A percentile compares a stretch with the other conserved stretches of the same genome.
phyloP scores from a whole-genome alignment of 1,140 invertebrate species.

The Pseudomyrmex gracilis region DNA sequence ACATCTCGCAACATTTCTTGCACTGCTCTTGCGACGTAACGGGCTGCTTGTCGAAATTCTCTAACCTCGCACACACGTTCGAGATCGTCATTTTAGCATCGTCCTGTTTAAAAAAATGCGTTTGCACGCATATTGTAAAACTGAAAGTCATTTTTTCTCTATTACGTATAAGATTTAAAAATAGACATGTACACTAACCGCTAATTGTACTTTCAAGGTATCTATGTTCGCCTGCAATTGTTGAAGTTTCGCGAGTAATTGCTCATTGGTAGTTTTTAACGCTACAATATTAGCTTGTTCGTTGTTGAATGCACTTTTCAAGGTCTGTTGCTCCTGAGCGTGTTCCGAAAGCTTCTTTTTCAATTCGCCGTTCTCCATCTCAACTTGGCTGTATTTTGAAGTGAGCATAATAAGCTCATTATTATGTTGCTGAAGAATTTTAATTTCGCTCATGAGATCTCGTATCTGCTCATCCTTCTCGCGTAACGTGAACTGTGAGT shows the following conservation, averaged over 20 bases:
- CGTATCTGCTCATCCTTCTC: slow-evolving; percentile 81
- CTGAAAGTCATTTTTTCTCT: neutral
- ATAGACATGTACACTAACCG: slow-evolving; percentile 74
- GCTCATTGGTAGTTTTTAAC: slow-evolving; percentile 78
- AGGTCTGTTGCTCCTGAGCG: slow-evolving; percentile 70
- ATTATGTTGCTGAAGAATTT: slow-evolving; percentile 82
- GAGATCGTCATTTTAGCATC: slow-evolving; percentile 15
- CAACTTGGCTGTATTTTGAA: slow-evolving; percentile 76
- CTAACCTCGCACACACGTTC: neutral
- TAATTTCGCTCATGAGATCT: slow-evolving; percentile 78
- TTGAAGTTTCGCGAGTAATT: slow-evolving; percentile 79
- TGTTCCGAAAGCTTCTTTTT: slow-evolving; percentile 78
- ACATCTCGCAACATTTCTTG: slow-evolving; percentile 43
- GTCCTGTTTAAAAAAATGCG: slow-evolving; percentile 68
- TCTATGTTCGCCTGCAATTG: slow-evolving; percentile 82
- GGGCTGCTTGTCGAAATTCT: neutral
- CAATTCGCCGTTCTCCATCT: slow-evolving; percentile 80
- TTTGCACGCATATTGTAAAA: slow-evolving; percentile 66
- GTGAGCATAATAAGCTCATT: slow-evolving; percentile 78
- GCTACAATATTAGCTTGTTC: slow-evolving; percentile 78
- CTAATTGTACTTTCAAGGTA: slow-evolving; percentile 78
- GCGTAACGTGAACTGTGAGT: slow-evolving; percentile 70
- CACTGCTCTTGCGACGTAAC: neutral
- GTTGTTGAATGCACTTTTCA: slow-evolving; percentile 75
- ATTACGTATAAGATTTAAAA: slow-evolving; percentile 7